Conservation (phyloP, 2,113 vertebrate species). For the Grus americana region DNA sequence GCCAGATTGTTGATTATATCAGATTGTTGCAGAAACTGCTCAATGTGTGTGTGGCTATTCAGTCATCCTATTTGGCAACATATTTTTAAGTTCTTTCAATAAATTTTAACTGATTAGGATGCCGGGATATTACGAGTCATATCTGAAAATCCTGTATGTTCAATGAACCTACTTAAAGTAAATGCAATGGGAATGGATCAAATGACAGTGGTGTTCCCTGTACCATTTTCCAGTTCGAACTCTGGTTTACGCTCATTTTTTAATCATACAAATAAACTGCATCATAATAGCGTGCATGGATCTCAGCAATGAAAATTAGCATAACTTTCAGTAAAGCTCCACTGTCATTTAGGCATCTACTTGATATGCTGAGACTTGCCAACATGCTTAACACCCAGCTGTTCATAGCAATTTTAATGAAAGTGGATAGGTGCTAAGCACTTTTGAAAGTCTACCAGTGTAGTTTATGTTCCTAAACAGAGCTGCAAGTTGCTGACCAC, state of each 20-base stretch:
- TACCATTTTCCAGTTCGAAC: neutral
- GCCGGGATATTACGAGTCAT: neutral
- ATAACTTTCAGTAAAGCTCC: neutral
- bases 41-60: neutral
- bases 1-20: neutral
- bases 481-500: neutral
- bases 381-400: neutral
- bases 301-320: neutral
- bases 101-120: neutral
- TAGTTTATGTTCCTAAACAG: neutral
- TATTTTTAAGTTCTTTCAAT: neutral
- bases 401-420: neutral
- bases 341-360: neutral
- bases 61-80: neutral
- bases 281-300: neutral
- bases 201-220: neutral
- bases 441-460: neutral
- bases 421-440: neutral
- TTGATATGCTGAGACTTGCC: neutral
- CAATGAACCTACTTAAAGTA: neutral
- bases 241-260: neutral
- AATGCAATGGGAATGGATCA: neutral
- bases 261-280: neutral
- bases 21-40: neutral
- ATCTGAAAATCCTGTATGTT: neutral